Evolutionary conservation across 2,113 vertebrate species (phyloP), one percentile per base, ranked within the genome.

Genomic region (Peromyscus leucopus): DNA sequence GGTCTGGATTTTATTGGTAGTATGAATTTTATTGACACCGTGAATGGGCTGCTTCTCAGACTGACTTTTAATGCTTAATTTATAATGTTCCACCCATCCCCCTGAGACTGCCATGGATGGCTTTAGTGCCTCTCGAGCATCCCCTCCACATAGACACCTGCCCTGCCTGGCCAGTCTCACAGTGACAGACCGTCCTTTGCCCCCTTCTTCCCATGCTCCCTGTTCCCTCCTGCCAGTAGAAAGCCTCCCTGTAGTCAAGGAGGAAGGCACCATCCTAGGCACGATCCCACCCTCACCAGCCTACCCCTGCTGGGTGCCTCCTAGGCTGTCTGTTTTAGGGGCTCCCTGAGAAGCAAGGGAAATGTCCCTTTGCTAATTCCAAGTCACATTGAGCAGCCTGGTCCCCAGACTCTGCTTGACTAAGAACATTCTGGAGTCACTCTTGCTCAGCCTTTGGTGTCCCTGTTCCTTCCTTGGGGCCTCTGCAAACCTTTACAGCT

Each of bases 241-340:
- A 92, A 59, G n/a, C 3, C 24, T 39, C 9, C 46, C 28, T 36
- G 3, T 6, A 21, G 15, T 42, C 28, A 72, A 19, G 21, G 48
- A n/a, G 65, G 21, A 39, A 88, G 17, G 63, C 9, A 3, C 4
- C 55, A 33, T 46, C 21, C 28, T 59, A 33, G 79, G 12, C 13
- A 71, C 0, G 0, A 80, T 4, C 39, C 15, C 6, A 31, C 0
- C 2, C 75, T 26, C 65, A n/a, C 31, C 19, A 26, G 21, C 17
- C 11, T 11, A 21, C 7, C 1, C 16, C 79, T 36, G 57, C 80
- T 12, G 42, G 69, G 59, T 2, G 6, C 11, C 46, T 92, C 65
- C 71, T 39, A 8, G 55, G 26, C 1, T 42, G 19, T 93, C 78
- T 80, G 7, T 51, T 46, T 67, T 2, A 0, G 67, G n/a, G 51